Percentiles rank a stretch among this genome's conserved stretches.
phyloP scores from a whole-genome alignment of 2,888 invertebrate species.

The Apodemia hepburni region DNA sequence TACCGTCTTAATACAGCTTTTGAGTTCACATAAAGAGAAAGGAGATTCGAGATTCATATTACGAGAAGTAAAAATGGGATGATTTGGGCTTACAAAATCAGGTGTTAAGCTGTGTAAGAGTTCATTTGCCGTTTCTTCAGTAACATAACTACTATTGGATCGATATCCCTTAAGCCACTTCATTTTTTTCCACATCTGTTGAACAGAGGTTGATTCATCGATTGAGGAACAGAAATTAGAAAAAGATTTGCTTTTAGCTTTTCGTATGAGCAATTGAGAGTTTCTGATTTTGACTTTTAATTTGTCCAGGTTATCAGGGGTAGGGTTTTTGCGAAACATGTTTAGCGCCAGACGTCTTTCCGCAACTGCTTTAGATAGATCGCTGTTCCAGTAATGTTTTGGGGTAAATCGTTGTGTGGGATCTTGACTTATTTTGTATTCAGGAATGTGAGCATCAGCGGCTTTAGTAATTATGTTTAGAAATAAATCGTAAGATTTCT shows the following conservation, averaged over 20 bases:
- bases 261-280: conserved; percentile 9
- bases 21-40: conserved; percentile 16
- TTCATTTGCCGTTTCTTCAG: conserved; percentile 8
- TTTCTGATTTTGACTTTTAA: conserved; percentile 9
- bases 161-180: conserved; percentile 17
- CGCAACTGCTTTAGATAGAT: conserved; percentile 17
- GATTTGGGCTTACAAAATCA: conserved; percentile 15
- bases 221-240: conserved; percentile 13
- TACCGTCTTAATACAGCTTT: conserved; percentile 17
- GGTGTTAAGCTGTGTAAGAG: conserved; percentile 20
- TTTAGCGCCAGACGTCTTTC: conserved; percentile 17
- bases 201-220: conserved; percentile 12
- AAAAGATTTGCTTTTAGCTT: not conserved
- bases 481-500: not conserved
- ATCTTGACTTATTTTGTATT: not conserved
- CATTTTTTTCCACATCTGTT: conserved; percentile 20
- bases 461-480: conserved; percentile 12
- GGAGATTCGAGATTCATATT: conserved; percentile 11
- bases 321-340: conserved; percentile 17
- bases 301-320: conserved; percentile 2
- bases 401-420: conserved; percentile 2
- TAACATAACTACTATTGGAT: not conserved
- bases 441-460: not conserved
- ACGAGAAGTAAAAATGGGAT: conserved; percentile 15
- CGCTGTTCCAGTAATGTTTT: conserved; percentile 3